These are phyloP conservation scores for Pseudomugil tenellus DNA, from an alignment of 2,797 vertebrate genomes.

Conservation along the genomic window DNA sequence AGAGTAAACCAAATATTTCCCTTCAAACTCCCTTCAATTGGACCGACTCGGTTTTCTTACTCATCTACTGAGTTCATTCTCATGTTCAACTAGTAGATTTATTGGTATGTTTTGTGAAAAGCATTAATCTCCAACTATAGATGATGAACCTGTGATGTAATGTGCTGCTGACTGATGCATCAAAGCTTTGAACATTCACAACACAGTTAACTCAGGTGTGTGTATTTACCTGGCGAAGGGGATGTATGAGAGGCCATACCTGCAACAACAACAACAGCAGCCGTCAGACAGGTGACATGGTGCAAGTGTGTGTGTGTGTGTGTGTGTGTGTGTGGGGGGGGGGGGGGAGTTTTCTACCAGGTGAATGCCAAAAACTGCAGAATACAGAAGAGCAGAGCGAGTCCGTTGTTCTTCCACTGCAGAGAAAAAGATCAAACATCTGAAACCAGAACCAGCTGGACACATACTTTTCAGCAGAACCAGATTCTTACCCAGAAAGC, in stretches of 20 bases:
- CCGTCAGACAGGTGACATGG: constrained; percentile 15
- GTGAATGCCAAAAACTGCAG: constrained; percentile 90
- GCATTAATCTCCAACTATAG: too few species aligned
- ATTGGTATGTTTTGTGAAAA: too few species aligned
- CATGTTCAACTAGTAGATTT: too few species aligned
- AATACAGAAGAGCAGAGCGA: constrained; percentile 88
- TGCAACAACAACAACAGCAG: constrained; percentile 26
- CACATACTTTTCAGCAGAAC: too few species aligned
- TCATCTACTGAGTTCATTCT: too few species aligned
- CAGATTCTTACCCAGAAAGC: constrained; percentile 89
- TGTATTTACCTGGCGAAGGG: constrained; percentile 65
- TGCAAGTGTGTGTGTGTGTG: not conserved
- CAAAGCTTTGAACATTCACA: too few species aligned
- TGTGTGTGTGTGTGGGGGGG: not conserved
- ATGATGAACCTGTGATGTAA: too few species aligned
- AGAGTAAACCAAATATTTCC: too few species aligned
- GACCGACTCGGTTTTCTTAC: too few species aligned
- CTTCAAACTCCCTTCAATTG: too few species aligned
- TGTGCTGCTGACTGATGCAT: too few species aligned
- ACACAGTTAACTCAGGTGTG: not conserved
- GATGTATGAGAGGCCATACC: constrained; percentile 71
- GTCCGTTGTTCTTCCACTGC: constrained; percentile 86
- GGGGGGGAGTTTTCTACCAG: constrained; percentile 77
- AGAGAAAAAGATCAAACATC: constrained; percentile 1
- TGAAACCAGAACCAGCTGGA: not conserved